A percentile compares a stretch with the other conserved stretches of the same genome.
Conservation (phyloP, 2,113 vertebrate species). For the Marmota flaviventris region DNA sequence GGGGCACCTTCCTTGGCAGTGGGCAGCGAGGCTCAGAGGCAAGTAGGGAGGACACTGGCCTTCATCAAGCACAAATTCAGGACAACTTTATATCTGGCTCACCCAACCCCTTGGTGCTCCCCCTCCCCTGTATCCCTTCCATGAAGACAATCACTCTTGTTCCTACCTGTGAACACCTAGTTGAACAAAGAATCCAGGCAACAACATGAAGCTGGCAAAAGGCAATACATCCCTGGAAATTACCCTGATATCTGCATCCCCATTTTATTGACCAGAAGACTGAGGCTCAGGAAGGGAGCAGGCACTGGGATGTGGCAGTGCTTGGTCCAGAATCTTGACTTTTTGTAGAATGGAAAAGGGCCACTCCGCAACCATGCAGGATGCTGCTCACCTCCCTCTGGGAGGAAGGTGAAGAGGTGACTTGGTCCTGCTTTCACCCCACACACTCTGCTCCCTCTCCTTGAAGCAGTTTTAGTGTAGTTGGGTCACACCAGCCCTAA, state of each 20-base stretch:
- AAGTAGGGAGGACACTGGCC: neutral
- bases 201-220: conserved; percentile 1
- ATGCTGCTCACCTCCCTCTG: neutral
- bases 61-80: neutral
- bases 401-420: neutral
- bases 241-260: neutral
- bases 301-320: neutral
- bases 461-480: neutral
- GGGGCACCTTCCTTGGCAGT: neutral
- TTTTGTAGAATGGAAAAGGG: conserved; percentile 1
- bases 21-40: neutral
- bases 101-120: no score
- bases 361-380: neutral
- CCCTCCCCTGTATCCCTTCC: no score
- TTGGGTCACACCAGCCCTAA: neutral
- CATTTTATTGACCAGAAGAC: neutral
- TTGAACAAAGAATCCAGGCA: neutral
- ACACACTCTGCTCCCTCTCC: neutral
- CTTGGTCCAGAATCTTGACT: neutral
- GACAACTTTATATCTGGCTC: neutral
- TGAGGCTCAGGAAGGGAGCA: neutral
- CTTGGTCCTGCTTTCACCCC: neutral
- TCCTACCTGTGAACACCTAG: neutral
- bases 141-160: neutral
- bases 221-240: neutral